Evolutionary conservation across 2,113 vertebrate species (phyloP).

Genomic region (Casuarius casuarius): DNA sequence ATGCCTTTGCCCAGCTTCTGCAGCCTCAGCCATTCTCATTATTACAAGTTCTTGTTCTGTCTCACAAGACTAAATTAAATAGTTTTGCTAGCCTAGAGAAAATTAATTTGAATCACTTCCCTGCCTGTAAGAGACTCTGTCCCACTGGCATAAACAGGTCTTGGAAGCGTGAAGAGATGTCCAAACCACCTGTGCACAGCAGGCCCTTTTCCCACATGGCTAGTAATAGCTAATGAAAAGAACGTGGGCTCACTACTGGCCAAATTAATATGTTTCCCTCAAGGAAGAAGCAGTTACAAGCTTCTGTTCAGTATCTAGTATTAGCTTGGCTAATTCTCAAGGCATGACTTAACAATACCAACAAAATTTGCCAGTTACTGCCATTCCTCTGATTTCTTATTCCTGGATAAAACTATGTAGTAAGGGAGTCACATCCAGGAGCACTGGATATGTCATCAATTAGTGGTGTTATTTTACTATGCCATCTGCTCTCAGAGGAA

Average conservation of each 20-base stretch:
- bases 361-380: neutral
- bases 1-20: neutral
- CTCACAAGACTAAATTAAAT: neutral
- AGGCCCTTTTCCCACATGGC: neutral
- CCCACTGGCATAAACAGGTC: neutral
- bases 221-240: conserved; percentile 20
- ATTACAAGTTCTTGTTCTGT: neutral
- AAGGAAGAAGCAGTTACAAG: neutral
- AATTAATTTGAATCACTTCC: conserved; percentile 13
- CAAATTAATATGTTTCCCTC: conserved; percentile 4
- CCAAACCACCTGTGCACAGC: conserved; percentile 13
- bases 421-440: fast-evolving
- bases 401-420: neutral
- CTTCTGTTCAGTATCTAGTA: neutral
- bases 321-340: neutral
- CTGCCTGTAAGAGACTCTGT: neutral
- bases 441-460: fast-evolving
- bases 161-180: conserved; percentile 6
- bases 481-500: neutral
- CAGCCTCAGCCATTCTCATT: neutral
- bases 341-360: neutral
- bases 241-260: neutral
- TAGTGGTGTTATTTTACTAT: neutral
- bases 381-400: neutral
- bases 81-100: neutral